phyloP scores from a whole-genome alignment of 2,888 invertebrate genomes.

The Eilema griseolum region DNA sequence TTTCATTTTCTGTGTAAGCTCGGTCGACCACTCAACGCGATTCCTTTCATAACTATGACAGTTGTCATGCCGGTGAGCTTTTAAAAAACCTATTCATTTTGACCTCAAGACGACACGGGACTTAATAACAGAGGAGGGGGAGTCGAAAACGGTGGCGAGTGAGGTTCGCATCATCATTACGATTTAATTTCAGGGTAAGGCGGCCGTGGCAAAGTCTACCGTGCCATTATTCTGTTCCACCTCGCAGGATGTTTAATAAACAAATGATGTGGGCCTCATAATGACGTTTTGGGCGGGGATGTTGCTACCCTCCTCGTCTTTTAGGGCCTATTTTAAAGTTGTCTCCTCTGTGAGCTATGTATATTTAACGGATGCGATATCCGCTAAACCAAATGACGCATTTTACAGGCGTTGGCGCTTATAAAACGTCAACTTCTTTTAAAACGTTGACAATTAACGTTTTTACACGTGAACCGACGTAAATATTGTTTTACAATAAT shows the following conservation, averaged over 20 bases:
- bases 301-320: slow-evolving; percentile 63
- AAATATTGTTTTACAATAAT: slow-evolving; percentile 34
- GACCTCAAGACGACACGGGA: slow-evolving; percentile 80
- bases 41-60: slow-evolving; percentile 82
- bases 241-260: slow-evolving; percentile 85
- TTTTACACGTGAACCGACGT: slow-evolving; percentile 21
- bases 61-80: slow-evolving; percentile 75
- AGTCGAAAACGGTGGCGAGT: slow-evolving; percentile 73
- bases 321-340: slow-evolving; percentile 74
- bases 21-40: slow-evolving; percentile 70
- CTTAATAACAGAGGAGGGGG: slow-evolving; percentile 76
- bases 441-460: slow-evolving; percentile 28
- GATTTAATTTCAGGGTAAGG: slow-evolving; percentile 84
- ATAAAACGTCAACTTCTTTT: slow-evolving; percentile 44
- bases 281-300: slow-evolving; percentile 70
- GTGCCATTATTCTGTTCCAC: slow-evolving; percentile 84
- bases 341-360: slow-evolving; percentile 58
- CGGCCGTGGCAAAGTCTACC: slow-evolving; percentile 82
- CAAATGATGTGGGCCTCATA: slow-evolving; percentile 83
- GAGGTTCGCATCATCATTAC: slow-evolving; percentile 83
- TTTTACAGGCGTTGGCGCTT: slow-evolving; percentile 33
- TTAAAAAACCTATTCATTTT: slow-evolving; percentile 83
- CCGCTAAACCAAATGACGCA: slow-evolving; percentile 48
- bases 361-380: slow-evolving; percentile 63
- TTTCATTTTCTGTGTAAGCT: slow-evolving; percentile 58